These are phyloP conservation scores for Nothocercus julius DNA, from an alignment of 2,113 vertebrate genomes.

Conservation along the genomic window DNA sequence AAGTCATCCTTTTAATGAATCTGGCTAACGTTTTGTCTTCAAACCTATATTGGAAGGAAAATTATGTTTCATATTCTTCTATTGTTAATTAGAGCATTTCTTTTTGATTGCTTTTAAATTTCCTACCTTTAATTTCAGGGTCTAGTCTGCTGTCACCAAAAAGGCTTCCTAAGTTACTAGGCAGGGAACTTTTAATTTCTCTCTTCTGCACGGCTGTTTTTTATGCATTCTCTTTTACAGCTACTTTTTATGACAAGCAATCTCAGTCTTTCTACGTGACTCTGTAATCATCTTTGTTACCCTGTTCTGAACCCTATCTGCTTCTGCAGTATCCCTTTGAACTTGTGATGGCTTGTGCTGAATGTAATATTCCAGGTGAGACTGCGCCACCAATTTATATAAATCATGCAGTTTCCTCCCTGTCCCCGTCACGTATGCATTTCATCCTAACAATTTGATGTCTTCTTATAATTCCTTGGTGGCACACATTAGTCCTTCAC, in stretches of 20 bases:
- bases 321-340: slow-evolving; percentile 9
- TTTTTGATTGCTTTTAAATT: neutral
- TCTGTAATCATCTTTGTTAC: slow-evolving; percentile 6
- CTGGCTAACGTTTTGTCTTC: neutral
- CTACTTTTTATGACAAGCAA: neutral
- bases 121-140: neutral
- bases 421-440: neutral
- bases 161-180: neutral
- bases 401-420: neutral
- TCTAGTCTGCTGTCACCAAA: neutral
- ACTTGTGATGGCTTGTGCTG: slow-evolving; percentile 10
- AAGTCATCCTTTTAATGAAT: neutral
- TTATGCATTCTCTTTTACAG: neutral
- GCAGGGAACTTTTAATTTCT: neutral
- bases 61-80: neutral
- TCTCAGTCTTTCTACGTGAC: neutral
- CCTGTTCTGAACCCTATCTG: neutral
- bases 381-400: neutral
- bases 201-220: neutral
- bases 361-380: neutral
- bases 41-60: neutral
- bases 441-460: neutral
- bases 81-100: neutral
- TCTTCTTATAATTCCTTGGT: neutral
- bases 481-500: neutral